Conservation (phyloP, 2,113 vertebrate genomes). For the Myxocyprinus asiaticus region DNA sequence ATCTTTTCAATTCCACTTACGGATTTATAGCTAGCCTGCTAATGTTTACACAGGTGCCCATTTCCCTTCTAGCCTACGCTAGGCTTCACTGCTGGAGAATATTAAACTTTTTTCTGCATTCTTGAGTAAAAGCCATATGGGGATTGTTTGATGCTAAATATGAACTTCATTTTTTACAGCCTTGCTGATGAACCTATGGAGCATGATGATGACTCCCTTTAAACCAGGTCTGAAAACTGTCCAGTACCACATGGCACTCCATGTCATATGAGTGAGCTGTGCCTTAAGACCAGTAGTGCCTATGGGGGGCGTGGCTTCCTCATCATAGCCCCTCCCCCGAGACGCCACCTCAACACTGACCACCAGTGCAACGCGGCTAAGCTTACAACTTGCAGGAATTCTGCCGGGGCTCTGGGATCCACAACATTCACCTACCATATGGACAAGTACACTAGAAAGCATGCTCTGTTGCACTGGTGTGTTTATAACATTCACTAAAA, state of each 20-base stretch:
- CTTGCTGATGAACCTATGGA: slow-evolving; percentile 75
- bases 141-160: slow-evolving; percentile 6
- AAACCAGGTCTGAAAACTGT: slow-evolving; percentile 55
- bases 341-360: slow-evolving; percentile 15
- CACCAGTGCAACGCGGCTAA: slow-evolving; percentile 15
- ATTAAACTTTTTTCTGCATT: background rate
- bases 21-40: background rate
- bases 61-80: background rate
- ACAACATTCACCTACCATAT: background rate
- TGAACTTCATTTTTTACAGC: slow-evolving; percentile 48
- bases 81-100: background rate
- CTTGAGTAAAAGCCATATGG: background rate
- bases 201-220: slow-evolving; percentile 68
- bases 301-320: slow-evolving; percentile 39
- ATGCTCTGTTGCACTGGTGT: background rate
- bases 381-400: slow-evolving; percentile 10
- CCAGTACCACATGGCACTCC: background rate
- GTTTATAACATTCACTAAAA: too few species aligned
- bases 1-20: background rate
- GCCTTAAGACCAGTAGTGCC: slow-evolving; percentile 55
- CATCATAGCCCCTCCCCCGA: slow-evolving; percentile 7
- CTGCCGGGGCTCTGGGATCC: slow-evolving; percentile 11
- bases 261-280: slow-evolving; percentile 49
- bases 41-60: slow-evolving; percentile 1
- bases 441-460: slow-evolving; percentile 10